Evolutionary conservation across 2,888 invertebrate genomes (phyloP).

Genomic region (Himalopsyche kuldschensis): DNA sequence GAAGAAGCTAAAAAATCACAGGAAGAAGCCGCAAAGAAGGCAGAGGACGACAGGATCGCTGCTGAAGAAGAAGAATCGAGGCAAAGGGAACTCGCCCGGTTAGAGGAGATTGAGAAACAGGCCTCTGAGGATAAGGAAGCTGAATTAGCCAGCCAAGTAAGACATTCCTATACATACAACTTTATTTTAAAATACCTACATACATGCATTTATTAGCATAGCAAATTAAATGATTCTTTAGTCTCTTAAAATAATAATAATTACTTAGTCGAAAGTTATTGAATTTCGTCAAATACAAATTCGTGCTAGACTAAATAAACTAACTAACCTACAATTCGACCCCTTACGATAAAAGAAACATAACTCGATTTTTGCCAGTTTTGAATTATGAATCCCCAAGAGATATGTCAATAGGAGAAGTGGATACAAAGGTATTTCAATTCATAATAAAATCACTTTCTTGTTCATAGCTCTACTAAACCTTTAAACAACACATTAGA

Average conservation of each 20-base stretch:
- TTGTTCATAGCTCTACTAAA: too few species aligned
- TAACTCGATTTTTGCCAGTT: too few species aligned
- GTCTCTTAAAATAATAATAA: neutral
- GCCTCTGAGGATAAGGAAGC: slow-evolving; percentile 67
- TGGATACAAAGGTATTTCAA: too few species aligned
- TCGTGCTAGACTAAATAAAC: neutral
- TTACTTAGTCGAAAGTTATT: neutral
- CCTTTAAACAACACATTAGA: too few species aligned
- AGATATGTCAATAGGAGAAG: too few species aligned
- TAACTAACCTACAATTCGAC: too few species aligned
- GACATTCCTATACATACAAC: neutral
- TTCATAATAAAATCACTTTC: too few species aligned
- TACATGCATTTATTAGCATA: too few species aligned
- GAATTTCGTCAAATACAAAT: too few species aligned
- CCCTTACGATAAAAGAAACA: too few species aligned
- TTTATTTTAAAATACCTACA: too few species aligned
- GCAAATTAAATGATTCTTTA: neutral
- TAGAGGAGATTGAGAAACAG: slow-evolving; percentile 64
- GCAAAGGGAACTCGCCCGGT: slow-evolving; percentile 59
- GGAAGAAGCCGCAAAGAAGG: slow-evolving; percentile 54
- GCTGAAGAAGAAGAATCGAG: slow-evolving; percentile 55
- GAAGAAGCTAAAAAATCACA: slow-evolving; percentile 49
- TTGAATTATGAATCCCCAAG: too few species aligned
- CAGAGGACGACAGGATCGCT: slow-evolving; percentile 53
- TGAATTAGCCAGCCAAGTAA: slow-evolving; percentile 67